Percentiles rank a stretch among this genome's conserved stretches.
These are phyloP conservation scores for Microcebus jonahi DNA, from an alignment of 2,113 vertebrate genomes.

Conservation along the genomic window DNA sequence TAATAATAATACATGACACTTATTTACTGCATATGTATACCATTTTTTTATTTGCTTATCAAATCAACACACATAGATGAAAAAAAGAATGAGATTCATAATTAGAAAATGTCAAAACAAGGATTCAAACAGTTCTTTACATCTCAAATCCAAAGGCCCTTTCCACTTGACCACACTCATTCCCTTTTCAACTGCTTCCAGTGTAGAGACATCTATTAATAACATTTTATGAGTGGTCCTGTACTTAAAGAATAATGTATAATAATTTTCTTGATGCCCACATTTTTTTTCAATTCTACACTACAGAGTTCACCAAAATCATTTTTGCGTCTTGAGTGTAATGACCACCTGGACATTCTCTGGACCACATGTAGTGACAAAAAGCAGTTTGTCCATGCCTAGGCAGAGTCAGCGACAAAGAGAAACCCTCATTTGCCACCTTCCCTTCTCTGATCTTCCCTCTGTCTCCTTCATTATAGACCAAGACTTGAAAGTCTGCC, in stretches of 20 bases:
- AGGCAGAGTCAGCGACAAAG: neutral
- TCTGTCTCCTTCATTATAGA: neutral
- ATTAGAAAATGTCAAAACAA: neutral
- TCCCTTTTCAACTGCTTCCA: neutral
- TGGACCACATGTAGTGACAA: neutral
- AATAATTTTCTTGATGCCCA: neutral
- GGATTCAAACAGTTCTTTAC: neutral
- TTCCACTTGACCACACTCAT: neutral
- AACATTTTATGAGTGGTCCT: neutral
- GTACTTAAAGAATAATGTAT: neutral
- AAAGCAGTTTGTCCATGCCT: neutral
- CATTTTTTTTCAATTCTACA: neutral
- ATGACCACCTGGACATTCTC: neutral
- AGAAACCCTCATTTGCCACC: neutral
- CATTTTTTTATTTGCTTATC: neutral
- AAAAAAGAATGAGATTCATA: neutral
- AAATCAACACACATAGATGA: neutral
- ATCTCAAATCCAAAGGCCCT: neutral
- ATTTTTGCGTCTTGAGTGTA: neutral
- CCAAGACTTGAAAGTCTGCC: neutral
- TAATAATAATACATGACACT: neutral
- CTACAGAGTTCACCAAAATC: neutral
- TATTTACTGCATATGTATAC: neutral
- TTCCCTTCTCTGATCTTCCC: neutral
- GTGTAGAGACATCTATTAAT: neutral